Conservation (phyloP, 2,113 vertebrate species). For the Passer montanus region DNA sequence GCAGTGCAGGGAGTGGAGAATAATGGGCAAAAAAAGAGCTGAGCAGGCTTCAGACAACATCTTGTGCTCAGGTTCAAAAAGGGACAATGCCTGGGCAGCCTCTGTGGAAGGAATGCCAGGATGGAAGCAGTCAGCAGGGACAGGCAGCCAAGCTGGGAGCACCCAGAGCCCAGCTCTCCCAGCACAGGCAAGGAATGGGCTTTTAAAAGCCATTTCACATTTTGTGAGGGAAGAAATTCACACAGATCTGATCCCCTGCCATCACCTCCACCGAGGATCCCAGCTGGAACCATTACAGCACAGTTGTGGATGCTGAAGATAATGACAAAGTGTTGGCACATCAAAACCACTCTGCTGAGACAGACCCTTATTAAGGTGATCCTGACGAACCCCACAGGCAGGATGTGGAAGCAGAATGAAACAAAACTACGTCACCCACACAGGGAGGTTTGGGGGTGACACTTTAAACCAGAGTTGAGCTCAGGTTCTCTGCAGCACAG, state of each 20-base stretch:
- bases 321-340: not conserved
- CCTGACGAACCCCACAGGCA: not conserved
- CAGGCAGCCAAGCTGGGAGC: not conserved
- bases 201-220: not conserved
- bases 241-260: not conserved
- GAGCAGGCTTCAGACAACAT: not conserved
- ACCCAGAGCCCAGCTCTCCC: not conserved
- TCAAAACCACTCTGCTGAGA: rapidly evolving
- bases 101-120: not conserved
- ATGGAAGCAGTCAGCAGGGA: not conserved
- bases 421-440: not conserved
- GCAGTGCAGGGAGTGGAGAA: not conserved
- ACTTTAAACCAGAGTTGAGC: not conserved
- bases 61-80: not conserved
- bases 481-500: not conserved
- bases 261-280: not conserved
- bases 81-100: not conserved
- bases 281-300: not conserved
- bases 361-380: not conserved
- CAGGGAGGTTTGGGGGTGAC: not conserved
- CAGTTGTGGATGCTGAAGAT: not conserved
- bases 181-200: not conserved
- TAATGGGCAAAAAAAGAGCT: not conserved
- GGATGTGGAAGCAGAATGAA: not conserved
- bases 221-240: not conserved